phyloP scores from a whole-genome alignment of 2,888 invertebrate genomes.

The Lacanobia wlatinum region DNA sequence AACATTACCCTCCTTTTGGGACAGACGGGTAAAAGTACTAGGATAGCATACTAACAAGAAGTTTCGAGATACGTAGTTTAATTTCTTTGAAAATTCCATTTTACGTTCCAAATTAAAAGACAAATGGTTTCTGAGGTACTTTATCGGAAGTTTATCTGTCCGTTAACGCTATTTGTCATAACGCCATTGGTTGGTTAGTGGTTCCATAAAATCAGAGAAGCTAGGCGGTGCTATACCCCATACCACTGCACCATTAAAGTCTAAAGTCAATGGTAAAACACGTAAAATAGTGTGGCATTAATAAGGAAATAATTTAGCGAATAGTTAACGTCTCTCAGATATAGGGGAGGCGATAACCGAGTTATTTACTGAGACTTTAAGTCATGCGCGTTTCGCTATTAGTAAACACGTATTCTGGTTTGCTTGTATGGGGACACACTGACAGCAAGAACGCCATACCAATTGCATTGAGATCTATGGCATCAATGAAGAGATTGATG shows the following conservation, averaged over 20 bases:
- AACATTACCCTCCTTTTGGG: too few relatives aligned
- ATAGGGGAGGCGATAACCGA: conserved; percentile 50
- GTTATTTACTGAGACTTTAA: conserved; percentile 63
- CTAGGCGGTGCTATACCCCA: not conserved
- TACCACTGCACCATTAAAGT: conserved; percentile 24
- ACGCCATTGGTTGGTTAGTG: too few relatives aligned
- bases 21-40: not conserved
- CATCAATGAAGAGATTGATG: too few relatives aligned
- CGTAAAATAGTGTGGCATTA: conserved; percentile 42
- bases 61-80: too few relatives aligned
- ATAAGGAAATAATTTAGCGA: conserved; percentile 65
- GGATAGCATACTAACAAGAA: not conserved
- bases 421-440: conserved; percentile 21
- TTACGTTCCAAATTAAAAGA: too few relatives aligned
- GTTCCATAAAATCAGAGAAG: conserved; percentile 6
- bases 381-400: conserved; percentile 47
- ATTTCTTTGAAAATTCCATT: too few relatives aligned
- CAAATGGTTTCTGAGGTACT: too few relatives aligned
- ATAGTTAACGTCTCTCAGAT: conserved; percentile 54
- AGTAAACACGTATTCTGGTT: conserved; percentile 47
- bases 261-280: conserved; percentile 33
- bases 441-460: too few relatives aligned
- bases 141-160: too few relatives aligned
- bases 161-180: too few relatives aligned
- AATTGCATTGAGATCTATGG: too few relatives aligned